Base-by-base conservation (phyloP, 2,888 invertebrate genomes). In the Cerceris ruficornis region DNA sequence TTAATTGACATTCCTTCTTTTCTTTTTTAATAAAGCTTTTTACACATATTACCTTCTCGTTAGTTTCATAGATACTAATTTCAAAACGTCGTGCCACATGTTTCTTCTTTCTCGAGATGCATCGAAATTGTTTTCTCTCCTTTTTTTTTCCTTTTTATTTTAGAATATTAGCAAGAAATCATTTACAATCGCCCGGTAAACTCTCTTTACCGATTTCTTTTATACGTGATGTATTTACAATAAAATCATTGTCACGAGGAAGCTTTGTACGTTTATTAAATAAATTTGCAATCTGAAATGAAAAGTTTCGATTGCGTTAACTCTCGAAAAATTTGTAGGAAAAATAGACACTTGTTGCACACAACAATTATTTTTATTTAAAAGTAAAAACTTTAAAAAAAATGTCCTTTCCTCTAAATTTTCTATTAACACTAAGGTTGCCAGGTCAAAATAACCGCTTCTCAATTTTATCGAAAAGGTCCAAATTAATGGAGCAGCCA, bases 181-280 rank as follows among this genome's bases (percentile, higher is more conserved):
- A 28, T n/a, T 50, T 50, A 55, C 60, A 70, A 60, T 74, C 67
- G 49, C 59, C 50, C 39, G 77, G 64, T 66, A 77, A 69, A 69
- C 71, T 64, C 28, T 70, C 58, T 78, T 68, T 50, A 68, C 72
- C 71, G 55, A 69, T 77, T 83, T 83, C 76, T 85, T 85, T 85
- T 81, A 77, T 83, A 83, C 75, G 71, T 66, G 77, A 54, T 60
- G 61, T 65, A 83, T 85, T 83, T 85, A 77, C 71, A 84, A 83
- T 81, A 85, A 83, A 79, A 69, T 61, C 55, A 76, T 67, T 83
- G 69, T 70, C 69, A 61, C 69, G 54, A 72, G 54, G 57, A 69
- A 69, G 66, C 61, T 69, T 75, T 75, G 75, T 77, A 77, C 74
- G 69, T 64, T 69, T 73, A 66, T 50, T 43, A 17, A 72, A 79